Evolutionary conservation across 2,888 invertebrate genomes (phyloP).

Genomic region (Phymatocera aterrima): DNA sequence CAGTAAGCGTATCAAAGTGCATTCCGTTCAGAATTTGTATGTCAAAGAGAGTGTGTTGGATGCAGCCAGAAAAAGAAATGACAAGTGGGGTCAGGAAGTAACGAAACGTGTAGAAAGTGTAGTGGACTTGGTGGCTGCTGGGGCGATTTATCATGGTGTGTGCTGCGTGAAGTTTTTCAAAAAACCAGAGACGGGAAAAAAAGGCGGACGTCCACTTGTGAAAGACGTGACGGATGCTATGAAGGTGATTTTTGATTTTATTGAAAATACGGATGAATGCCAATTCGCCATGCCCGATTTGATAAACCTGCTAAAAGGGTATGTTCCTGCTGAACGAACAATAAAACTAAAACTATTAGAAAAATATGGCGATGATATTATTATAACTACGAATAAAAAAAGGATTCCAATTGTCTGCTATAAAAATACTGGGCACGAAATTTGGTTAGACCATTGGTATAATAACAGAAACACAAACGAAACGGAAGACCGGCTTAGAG

Average conservation of each 20-base stretch:
- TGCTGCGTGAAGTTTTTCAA: slow-evolving; percentile 40
- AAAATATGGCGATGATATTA: slow-evolving; percentile 43
- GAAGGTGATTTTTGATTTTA: slow-evolving; percentile 33
- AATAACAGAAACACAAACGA: not conserved
- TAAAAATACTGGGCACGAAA: slow-evolving; percentile 20
- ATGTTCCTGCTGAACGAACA: slow-evolving; percentile 37
- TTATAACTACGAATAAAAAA: slow-evolving; percentile 27
- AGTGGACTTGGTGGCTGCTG: slow-evolving; percentile 39
- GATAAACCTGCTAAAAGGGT: slow-evolving; percentile 15
- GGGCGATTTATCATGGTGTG: slow-evolving; percentile 37
- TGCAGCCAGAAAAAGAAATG: slow-evolving; percentile 21
- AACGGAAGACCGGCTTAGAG: slow-evolving; percentile 33
- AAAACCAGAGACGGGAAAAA: slow-evolving; percentile 36
- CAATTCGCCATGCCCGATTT: slow-evolving; percentile 44
- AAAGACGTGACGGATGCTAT: slow-evolving; percentile 33
- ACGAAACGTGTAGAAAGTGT: slow-evolving; percentile 19
- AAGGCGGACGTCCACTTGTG: slow-evolving; percentile 21
- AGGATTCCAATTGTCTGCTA: slow-evolving; percentile 16
- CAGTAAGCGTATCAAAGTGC: slow-evolving; percentile 1
- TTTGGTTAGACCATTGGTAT: slow-evolving; percentile 26
- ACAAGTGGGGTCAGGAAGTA: slow-evolving; percentile 41
- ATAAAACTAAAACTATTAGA: slow-evolving; percentile 9
- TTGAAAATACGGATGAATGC: slow-evolving; percentile 40
- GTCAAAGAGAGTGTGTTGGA: not conserved
- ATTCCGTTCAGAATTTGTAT: not conserved